Evolutionary conservation across 2,888 invertebrate species (phyloP).

Genomic region (Pterobdella sp.): DNA sequence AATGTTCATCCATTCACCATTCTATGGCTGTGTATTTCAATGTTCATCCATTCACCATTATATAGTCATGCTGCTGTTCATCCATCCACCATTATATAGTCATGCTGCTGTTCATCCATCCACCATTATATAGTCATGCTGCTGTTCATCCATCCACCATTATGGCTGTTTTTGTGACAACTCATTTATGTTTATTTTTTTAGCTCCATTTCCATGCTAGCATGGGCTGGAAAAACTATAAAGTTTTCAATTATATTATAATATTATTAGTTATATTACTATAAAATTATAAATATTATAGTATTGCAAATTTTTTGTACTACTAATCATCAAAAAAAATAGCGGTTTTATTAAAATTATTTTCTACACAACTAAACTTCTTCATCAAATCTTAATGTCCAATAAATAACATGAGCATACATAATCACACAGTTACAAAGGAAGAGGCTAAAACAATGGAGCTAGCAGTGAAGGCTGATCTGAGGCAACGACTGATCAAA

Average conservation of each 20-base stretch:
- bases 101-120: background rate
- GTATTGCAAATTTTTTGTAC: too few species aligned
- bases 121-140: too few species aligned
- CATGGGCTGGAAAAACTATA: too few species aligned
- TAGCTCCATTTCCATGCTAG: too few species aligned
- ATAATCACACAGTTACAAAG: slow-evolving; percentile 2
- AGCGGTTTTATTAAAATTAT: background rate
- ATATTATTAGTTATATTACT: too few species aligned
- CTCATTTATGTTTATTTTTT: too few species aligned
- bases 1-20: background rate
- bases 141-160: too few species aligned
- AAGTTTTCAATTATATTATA: too few species aligned
- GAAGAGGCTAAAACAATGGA: background rate
- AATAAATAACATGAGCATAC: background rate
- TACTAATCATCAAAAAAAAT: background rate
- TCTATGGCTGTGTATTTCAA: background rate
- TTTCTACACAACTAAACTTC: background rate
- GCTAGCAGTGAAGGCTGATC: slow-evolving; percentile 1
- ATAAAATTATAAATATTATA: too few species aligned
- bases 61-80: background rate
- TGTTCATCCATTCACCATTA: background rate
- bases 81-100: background rate
- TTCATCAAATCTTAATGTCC: background rate
- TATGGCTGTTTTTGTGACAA: too few species aligned
- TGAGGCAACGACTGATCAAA: slow-evolving; percentile 5